These are phyloP conservation scores for Hyles lineata DNA, from an alignment of 2,888 invertebrate species.

Conservation along the genomic window DNA sequence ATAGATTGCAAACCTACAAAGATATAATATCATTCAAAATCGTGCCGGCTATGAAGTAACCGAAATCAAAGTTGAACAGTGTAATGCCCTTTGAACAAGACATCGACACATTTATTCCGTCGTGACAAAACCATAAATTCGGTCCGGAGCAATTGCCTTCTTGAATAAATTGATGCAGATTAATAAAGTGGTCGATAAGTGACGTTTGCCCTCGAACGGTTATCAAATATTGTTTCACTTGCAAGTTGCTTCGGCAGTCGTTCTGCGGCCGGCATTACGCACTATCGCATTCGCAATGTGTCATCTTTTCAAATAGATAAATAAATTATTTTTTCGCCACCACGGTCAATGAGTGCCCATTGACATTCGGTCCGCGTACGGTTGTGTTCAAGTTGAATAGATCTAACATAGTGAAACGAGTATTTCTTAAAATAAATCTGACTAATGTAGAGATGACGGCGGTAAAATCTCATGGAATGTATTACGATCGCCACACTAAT, in stretches of 20 bases:
- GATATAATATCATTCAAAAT: constrained; percentile 8
- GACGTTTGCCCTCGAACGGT: constrained; percentile 59
- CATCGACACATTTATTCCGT: constrained; percentile 25
- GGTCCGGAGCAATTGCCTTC: constrained; percentile 67
- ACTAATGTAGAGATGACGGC: constrained; percentile 75
- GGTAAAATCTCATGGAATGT: constrained; percentile 58
- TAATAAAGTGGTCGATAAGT: constrained; percentile 79
- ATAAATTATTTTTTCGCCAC: constrained; percentile 36
- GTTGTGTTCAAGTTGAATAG: constrained; percentile 42
- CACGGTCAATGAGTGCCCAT: constrained; percentile 41
- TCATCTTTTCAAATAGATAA: constrained; percentile 41
- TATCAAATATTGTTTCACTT: constrained; percentile 76
- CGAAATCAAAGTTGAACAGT: constrained; percentile 13
- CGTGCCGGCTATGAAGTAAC: background rate
- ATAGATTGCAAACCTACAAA: background rate
- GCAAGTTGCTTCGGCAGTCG: constrained; percentile 69
- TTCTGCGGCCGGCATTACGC: constrained; percentile 59
- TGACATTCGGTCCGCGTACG: constrained; percentile 35
- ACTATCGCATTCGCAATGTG: constrained; percentile 56
- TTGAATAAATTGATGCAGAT: constrained; percentile 80
- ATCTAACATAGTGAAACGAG: constrained; percentile 44
- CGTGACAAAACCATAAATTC: constrained; percentile 28
- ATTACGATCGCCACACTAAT: constrained; percentile 72
- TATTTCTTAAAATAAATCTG: constrained; percentile 59
- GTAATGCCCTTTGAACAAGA: constrained; percentile 29